Conservation (phyloP, 2,888 invertebrate species). For the Physocephala rufipes region DNA sequence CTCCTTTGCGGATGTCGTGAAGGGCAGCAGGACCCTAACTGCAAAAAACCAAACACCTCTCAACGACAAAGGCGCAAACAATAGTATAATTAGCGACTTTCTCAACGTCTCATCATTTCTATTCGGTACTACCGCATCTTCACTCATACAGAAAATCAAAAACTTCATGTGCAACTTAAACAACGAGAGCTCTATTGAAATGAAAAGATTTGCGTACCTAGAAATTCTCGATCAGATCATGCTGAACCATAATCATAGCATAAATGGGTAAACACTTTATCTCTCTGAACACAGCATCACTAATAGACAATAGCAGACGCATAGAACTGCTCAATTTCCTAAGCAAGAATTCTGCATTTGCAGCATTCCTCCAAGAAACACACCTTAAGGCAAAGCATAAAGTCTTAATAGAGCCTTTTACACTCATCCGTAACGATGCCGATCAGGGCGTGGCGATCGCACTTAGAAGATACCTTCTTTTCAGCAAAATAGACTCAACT, state of each 20-base stretch:
- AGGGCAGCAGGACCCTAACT: not conserved
- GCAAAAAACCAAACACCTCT: not conserved
- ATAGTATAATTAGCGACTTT: not conserved
- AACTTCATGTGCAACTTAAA: constrained; percentile 4
- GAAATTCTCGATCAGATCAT: not conserved
- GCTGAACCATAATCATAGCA: not conserved
- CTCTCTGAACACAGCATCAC: constrained; percentile 1
- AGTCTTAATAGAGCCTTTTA: not conserved
- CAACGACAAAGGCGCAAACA: not conserved
- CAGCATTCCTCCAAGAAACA: constrained; percentile 4
- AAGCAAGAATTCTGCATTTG: not conserved
- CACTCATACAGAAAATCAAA: not conserved
- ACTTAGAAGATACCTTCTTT: not conserved
- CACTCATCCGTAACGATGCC: not conserved
- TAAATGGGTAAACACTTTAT: constrained; percentile 2
- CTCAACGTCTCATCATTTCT: not conserved
- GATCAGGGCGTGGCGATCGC: not conserved
- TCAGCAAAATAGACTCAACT: not conserved
- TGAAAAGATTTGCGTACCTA: not conserved
- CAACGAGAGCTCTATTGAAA: not conserved
- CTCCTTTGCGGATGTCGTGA: not conserved
- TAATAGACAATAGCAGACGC: constrained; percentile 23
- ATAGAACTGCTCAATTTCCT: not conserved
- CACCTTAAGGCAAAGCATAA: not conserved
- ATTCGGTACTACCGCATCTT: not conserved